Evolutionary conservation across 2,797 vertebrate species (phyloP), one percentile per base, ranked within the genome.

Genomic region (Scolopax bukidnonensis): DNA sequence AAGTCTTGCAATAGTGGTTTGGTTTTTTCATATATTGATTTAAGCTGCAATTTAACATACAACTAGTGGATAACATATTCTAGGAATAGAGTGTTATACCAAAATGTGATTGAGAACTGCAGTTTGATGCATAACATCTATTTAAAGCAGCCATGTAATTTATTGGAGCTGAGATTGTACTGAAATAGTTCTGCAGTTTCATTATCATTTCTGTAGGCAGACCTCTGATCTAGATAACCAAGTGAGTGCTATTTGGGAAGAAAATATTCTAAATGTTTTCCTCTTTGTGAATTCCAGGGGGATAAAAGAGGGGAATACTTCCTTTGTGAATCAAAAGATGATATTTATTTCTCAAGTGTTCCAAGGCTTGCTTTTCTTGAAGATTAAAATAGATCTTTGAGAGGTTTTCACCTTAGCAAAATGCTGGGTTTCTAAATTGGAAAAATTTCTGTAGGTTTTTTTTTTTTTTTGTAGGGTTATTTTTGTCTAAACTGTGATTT

Each of bases 191-290:
- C 77, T 76, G 70, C 63, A 57, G 60, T 89, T 88, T 88, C 90
- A 71, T 95, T 95, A 65, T 45, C 40, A 54, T 84, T 90, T 92
- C 91, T 89, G 86, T 90, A 87, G 91, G 90, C 83, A 96, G 80
- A 90, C 77, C 85, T 91, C 94, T 95, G 87, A 93, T 93, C 96
- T 69, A 81, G 53, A 69, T 81, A 93, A 89, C 74, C 77, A 73
- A 73, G 65, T 27, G 45, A 78, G 54, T 69, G 47, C 77, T 95
- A 71, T 88, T 97, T 95, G 80, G 54, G 69, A 85, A 68, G n/a
- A 54, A 94, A 93, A 93, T 81, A 91, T 73, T 95, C 80, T 69
- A 71, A 95, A 84, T 51, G 43, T 38, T 71, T 93, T 71, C 50
- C 7, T 78, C 17, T 80, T 93, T 78, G 43, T 87, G 70, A 91